A percentile compares a stretch with the other conserved stretches of the same genome.
These are phyloP conservation scores for Drosophila nigromelanica DNA, from an alignment of 1,140 invertebrate species.

Conservation along the genomic window DNA sequence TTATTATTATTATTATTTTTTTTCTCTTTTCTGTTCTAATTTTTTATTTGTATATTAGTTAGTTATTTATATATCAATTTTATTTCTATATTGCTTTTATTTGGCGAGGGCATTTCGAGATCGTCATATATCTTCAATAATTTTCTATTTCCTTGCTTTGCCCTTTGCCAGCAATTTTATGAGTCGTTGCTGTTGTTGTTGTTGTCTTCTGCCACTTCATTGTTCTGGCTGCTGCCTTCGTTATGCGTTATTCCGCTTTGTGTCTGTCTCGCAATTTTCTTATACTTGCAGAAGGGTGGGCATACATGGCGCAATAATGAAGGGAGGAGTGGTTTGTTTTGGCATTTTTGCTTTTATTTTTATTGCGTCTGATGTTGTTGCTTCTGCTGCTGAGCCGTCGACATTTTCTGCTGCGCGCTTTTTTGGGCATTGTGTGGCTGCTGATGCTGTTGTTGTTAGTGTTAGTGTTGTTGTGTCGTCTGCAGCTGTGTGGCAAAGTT, in stretches of 20 bases:
- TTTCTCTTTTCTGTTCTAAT: neutral
- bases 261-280: conserved; percentile 74
- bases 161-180: conserved; percentile 8
- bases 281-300: conserved; percentile 42
- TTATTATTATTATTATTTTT: neutral
- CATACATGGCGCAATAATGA: conserved; percentile 6
- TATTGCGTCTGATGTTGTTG: conserved; percentile 51
- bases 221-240: conserved; percentile 52
- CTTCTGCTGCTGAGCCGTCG: conserved; percentile 54
- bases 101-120: conserved; percentile 9
- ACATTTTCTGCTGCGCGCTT: conserved; percentile 68
- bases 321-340: conserved; percentile 13
- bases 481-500: conserved; percentile 70
- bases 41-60: neutral
- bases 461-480: conserved; percentile 16
- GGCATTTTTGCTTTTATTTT: conserved; percentile 70
- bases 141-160: neutral
- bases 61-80: neutral
- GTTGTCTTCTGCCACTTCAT: conserved; percentile 50
- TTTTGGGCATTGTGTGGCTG: conserved; percentile 51
- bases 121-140: conserved; percentile 7
- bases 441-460: neutral
- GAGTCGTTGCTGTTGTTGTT: neutral
- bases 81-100: neutral
- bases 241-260: conserved; percentile 74